These are phyloP conservation scores for Dicaeum eximium DNA, from an alignment of 2,113 vertebrate species.

Conservation along the genomic window DNA sequence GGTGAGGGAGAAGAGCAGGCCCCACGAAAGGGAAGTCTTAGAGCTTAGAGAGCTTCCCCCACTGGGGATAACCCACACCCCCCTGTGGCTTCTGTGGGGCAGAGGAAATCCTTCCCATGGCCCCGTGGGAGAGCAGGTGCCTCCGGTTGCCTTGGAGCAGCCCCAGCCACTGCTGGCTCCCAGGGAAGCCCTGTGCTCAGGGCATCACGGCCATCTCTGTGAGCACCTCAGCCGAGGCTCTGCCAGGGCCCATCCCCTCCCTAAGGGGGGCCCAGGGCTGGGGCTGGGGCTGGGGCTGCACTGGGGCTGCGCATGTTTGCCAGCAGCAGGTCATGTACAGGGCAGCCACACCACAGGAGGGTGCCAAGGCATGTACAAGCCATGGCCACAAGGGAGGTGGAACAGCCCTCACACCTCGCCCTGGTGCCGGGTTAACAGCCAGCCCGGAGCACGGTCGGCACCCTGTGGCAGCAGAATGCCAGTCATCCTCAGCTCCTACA, in stretches of 20 bases:
- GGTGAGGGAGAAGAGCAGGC: not conserved
- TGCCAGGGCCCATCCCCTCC: accelerated
- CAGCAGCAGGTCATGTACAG: accelerated
- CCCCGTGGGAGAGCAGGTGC: accelerated
- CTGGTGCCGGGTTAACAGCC: not conserved
- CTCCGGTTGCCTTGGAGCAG: accelerated
- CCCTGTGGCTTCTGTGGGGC: not conserved
- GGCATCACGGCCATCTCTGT: accelerated
- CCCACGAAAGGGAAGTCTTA: accelerated
- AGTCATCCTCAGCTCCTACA: not conserved
- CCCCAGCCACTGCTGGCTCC: not conserved
- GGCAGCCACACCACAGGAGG: not conserved
- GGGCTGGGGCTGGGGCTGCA: not conserved
- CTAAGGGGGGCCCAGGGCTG: not conserved
- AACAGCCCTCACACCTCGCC: not conserved
- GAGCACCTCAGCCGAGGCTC: not conserved
- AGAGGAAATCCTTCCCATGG: not conserved
- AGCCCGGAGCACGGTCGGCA: not conserved
- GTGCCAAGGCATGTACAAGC: not conserved
- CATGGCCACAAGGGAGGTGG: not conserved
- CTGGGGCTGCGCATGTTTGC: accelerated
- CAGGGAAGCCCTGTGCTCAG: accelerated
- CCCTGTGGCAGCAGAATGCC: not conserved
- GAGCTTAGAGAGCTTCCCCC: not conserved
- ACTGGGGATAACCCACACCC: accelerated